Conservation (phyloP, 2,113 vertebrate species). For the Conger conger region DNA sequence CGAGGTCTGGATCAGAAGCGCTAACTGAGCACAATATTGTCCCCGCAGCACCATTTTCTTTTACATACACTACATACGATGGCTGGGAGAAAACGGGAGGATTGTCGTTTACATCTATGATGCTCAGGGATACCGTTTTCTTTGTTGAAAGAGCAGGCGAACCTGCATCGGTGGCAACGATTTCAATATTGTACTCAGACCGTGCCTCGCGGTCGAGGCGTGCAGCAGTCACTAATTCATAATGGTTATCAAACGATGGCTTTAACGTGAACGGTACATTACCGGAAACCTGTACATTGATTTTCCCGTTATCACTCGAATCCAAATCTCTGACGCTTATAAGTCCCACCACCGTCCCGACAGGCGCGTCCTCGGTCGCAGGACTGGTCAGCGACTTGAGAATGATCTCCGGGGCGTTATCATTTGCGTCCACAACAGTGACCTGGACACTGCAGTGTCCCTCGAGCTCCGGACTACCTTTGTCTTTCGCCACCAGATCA, state of each 20-base stretch:
- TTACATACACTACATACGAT: slow-evolving; percentile 51
- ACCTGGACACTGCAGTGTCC: slow-evolving; percentile 59
- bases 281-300: slow-evolving; percentile 35
- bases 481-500: slow-evolving; percentile 59
- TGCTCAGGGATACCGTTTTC: slow-evolving; percentile 64
- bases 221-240: slow-evolving; percentile 48
- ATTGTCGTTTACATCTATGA: slow-evolving; percentile 81
- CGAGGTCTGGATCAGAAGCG: slow-evolving; percentile 72
- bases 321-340: slow-evolving; percentile 58
- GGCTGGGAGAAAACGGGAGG: slow-evolving; percentile 71
- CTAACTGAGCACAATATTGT: slow-evolving; percentile 52
- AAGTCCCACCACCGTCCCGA: slow-evolving; percentile 63
- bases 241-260: slow-evolving; percentile 57
- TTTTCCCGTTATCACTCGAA: slow-evolving; percentile 55
- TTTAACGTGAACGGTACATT: slow-evolving; percentile 48
- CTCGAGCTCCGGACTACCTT: slow-evolving; percentile 60
- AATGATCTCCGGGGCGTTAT: slow-evolving; percentile 65
- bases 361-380: slow-evolving; percentile 54
- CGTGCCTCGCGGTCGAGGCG: slow-evolving; percentile 50
- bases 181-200: slow-evolving; percentile 49
- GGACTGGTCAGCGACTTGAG: background rate
- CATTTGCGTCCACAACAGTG: slow-evolving; percentile 63
- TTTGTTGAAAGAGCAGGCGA: slow-evolving; percentile 70
- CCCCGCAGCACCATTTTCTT: slow-evolving; percentile 58
- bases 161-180: slow-evolving; percentile 72